Conservation (phyloP, 2,797 vertebrate species). For the Pseudomugil tenellus region DNA sequence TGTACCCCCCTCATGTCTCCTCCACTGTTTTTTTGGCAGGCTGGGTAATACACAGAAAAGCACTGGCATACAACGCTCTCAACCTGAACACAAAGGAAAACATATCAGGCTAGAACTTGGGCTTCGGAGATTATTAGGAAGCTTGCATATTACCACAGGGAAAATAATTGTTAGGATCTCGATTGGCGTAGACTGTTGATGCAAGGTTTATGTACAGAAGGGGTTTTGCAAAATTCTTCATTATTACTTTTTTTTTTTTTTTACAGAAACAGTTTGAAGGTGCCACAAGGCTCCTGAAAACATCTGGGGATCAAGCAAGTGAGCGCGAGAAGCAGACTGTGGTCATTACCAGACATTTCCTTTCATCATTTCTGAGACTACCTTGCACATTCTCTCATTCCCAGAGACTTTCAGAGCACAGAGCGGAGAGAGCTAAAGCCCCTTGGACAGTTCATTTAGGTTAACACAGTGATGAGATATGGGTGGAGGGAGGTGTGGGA, state of each 20-base stretch:
- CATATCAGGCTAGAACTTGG: slow-evolving; percentile 71
- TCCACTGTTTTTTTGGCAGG: slow-evolving; percentile 74
- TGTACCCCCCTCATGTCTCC: slow-evolving; percentile 63
- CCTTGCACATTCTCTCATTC: slow-evolving; percentile 59
- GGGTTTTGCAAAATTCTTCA: slow-evolving; percentile 66
- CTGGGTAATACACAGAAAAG: slow-evolving; percentile 75
- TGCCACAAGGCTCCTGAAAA: slow-evolving; percentile 59
- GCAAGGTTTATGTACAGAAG: slow-evolving; percentile 59
- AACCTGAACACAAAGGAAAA: slow-evolving; percentile 76
- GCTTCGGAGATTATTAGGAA: slow-evolving; percentile 74
- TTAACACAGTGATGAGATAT: slow-evolving; percentile 75
- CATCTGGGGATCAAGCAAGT: slow-evolving; percentile 53
- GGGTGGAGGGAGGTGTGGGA: slow-evolving; percentile 33
- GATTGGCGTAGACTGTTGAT: slow-evolving; percentile 63
- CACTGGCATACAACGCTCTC: slow-evolving; percentile 73
- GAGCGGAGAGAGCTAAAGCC: slow-evolving; percentile 69
- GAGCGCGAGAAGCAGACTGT: slow-evolving; percentile 60
- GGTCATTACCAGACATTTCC: slow-evolving; percentile 75
- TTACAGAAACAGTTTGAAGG: slow-evolving; percentile 46
- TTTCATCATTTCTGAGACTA: slow-evolving; percentile 75
- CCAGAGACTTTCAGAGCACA: slow-evolving; percentile 59
- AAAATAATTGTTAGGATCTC: slow-evolving; percentile 58
- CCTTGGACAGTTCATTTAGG: slow-evolving; percentile 80
- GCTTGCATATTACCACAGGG: slow-evolving; percentile 65
- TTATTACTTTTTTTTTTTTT: too few relatives aligned